Evolutionary conservation across 2,888 invertebrate genomes (phyloP), one percentile per base, ranked within the genome.

Genomic region (Dorcus parallelipipedus): DNA sequence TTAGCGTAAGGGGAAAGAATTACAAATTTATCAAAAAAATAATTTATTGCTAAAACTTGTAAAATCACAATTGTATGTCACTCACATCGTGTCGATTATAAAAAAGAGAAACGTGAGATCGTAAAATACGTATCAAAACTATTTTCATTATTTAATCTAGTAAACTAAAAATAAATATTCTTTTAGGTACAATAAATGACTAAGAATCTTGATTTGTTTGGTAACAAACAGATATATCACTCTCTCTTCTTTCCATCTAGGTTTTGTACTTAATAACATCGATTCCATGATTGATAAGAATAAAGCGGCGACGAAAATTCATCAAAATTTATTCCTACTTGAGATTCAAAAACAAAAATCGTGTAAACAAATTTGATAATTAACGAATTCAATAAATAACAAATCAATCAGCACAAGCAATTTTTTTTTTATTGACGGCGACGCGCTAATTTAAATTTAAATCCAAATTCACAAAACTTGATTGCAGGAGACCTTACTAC

Each of bases 101-200:
- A 20, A 20, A 20, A 20, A 3, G 3, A 3, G 20, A 2, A 20
- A 20, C 17, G 42, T 45, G 53, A 53, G 53, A 53, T 53, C 53
- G 33, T 47, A 50, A 17, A 50, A 38, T 39, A 50, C 38, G 10
- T 42, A 43, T 42, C n/a, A 9, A 9, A 53, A 42, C 40, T 6
- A 42, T 8, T 9, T 52, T 8, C 4, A n/a, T 41, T 4, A 33
- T 10, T 56, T 40, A 51, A 43, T 56, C 42, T 47, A 56, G 42
- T 47, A 56, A 56, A 56, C 47, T 51, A 20, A 51, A 20, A 42
- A 45, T 43, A 56, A 52, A 52, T 38, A 33, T 33, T 33, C 26
- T 50, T 47, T 43, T 51, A 56, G 56, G 56, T 56, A 56, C 56
- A 39, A 39, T 8, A n/a, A 56, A 56, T 56, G 56, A 56, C 56